These are phyloP conservation scores for Cataglyphis cursor DNA, from an alignment of 2,888 invertebrate species.

Conservation along the genomic window DNA sequence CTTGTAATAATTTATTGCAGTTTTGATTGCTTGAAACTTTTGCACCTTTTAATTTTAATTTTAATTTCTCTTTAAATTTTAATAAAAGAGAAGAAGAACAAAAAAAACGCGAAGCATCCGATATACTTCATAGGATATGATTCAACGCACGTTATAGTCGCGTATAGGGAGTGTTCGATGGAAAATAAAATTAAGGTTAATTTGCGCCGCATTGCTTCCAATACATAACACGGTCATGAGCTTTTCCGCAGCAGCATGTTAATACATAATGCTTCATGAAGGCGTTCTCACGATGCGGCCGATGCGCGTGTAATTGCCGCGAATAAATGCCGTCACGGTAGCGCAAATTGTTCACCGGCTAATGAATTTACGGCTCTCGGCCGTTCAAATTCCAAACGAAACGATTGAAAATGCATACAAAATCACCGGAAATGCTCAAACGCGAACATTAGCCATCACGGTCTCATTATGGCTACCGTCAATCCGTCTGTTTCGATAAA, in stretches of 20 bases:
- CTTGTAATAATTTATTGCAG: background rate
- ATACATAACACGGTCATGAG: constrained; percentile 46
- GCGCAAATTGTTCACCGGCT: constrained; percentile 47
- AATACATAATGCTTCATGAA: constrained; percentile 47
- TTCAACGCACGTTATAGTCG: background rate
- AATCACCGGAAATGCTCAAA: constrained; percentile 19
- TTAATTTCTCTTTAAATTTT: background rate
- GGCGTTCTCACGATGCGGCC: constrained; percentile 47
- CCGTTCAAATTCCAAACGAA: constrained; percentile 27
- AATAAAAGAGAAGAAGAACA: background rate
- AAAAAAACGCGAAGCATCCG: background rate
- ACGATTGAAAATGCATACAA: constrained; percentile 39
- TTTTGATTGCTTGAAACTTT: background rate
- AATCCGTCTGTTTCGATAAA: constrained; percentile 12
- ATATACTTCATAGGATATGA: background rate
- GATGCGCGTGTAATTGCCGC: constrained; percentile 44
- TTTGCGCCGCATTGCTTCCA: constrained; percentile 43
- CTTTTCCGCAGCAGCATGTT: constrained; percentile 47
- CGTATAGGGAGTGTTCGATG: constrained; percentile 31
- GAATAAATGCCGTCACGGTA: constrained; percentile 36
- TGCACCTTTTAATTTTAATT: background rate
- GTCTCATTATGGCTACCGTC: constrained; percentile 6
- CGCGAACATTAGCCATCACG: constrained; percentile 9
- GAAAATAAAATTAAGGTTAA: constrained; percentile 65
- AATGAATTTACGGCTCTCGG: constrained; percentile 31